These are phyloP conservation scores for Barbus barbus DNA, from an alignment of 2,113 vertebrate genomes.

Conservation along the genomic window DNA sequence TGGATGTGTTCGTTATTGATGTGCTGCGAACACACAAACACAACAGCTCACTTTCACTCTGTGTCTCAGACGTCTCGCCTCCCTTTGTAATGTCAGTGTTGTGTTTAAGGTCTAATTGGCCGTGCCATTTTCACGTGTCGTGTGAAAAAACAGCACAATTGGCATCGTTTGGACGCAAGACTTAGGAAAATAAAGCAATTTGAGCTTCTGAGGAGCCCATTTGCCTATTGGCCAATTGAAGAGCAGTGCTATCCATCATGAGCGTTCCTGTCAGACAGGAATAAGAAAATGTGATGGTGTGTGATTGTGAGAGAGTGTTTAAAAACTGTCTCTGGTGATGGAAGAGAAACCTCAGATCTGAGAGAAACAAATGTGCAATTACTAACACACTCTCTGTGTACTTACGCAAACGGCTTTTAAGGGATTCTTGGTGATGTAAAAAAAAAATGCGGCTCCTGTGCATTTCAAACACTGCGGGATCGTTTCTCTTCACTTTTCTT, in stretches of 20 bases:
- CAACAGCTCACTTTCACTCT: constrained; percentile 35
- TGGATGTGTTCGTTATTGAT: constrained; percentile 99
- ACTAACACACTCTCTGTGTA: no score
- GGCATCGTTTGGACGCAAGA: background rate
- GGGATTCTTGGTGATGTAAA: background rate
- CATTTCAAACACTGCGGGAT: background rate
- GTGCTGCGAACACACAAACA: constrained; percentile 78
- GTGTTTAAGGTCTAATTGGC: constrained; percentile 44
- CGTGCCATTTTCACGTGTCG: background rate
- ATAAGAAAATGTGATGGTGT: constrained; percentile 42
- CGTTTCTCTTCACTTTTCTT: background rate
- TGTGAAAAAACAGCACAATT: background rate
- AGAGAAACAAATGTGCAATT: constrained; percentile 2
- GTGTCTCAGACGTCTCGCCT: constrained; percentile 2
- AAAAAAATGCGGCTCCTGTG: background rate
- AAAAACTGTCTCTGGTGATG: constrained; percentile 32
- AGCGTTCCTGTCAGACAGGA: constrained; percentile 43
- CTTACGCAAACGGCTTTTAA: background rate
- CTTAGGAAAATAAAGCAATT: constrained; percentile 42
- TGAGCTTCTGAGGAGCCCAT: constrained; percentile 46
- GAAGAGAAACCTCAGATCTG: constrained; percentile 10
- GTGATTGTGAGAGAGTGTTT: constrained; percentile 14
- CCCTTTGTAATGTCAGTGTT: constrained; percentile 41
- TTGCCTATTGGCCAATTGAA: constrained; percentile 46
- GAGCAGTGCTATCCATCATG: constrained; percentile 53